Evolutionary conservation across 2,888 invertebrate species (phyloP), one percentile per base, ranked within the genome.

Genomic region (Agonopterix arenella): DNA sequence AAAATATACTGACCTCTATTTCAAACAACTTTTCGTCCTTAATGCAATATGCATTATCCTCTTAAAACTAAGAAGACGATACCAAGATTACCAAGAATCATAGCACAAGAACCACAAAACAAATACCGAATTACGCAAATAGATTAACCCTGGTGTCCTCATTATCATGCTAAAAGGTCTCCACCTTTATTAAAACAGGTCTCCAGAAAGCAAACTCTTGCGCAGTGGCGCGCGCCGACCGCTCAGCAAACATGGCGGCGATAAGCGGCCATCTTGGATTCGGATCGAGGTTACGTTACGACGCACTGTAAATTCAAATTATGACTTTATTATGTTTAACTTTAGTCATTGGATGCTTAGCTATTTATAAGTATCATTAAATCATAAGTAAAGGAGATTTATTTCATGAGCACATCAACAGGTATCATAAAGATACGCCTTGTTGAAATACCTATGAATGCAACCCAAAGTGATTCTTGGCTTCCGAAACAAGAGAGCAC

Each of bases 201-300:
- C 76, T 77, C 74, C 66, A 71, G 71, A 81, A 70, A 81, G 73
- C 79, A 85, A 80, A 84, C 85, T 81, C 84, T 83, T 85, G 86
- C 88, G 86, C 84, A 83, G 68, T 57, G 58, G 53, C 60, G 57
- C 58, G 56, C 64, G 73, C 11, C 69, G 73, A 68, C 76, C 76
- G 66, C 47, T 76, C 76, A 86, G 83, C 81, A 82, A 81, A 77
- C 58, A 88, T 83, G 83, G 84, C 84, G 68, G 73, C 80, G 86
- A 85, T 86, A 84, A 80, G 63, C 71, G 73, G 88, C 88, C 88
- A 88, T 89, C 77, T 89, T 89, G 80, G 54, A 55, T 40, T 58
- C 66, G 60, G 60, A 85, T 82, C 80, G 86, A 88, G 88, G 86
- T 83, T 85, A 82, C 73, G 66, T 44, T 49, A 61, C 58, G 73